Conservation (phyloP, 2,797 vertebrate species). For the Dendrocincla tyrannina region DNA sequence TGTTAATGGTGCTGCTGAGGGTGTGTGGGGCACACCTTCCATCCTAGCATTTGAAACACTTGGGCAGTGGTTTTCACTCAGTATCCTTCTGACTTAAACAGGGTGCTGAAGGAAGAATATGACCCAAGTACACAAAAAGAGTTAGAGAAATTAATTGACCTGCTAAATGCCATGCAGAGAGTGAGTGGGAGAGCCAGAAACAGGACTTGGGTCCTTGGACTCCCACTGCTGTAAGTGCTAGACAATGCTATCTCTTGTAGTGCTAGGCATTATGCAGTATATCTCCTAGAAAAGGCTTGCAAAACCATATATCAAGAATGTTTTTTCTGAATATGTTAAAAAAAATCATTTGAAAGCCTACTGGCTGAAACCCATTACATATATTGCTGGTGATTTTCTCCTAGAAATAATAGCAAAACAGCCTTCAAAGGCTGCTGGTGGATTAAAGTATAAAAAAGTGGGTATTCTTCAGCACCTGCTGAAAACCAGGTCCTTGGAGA, state of each 20-base stretch:
- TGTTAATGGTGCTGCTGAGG: background rate
- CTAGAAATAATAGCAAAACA: background rate
- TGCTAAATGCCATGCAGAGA: background rate
- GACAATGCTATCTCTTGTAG: background rate
- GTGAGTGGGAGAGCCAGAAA: constrained; percentile 3
- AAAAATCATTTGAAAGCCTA: background rate
- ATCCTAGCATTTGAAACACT: background rate
- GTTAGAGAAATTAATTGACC: constrained; percentile 15
- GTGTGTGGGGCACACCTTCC: background rate
- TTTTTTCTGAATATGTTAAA: background rate
- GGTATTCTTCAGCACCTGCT: background rate
- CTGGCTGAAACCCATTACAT: background rate
- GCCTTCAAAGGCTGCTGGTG: background rate
- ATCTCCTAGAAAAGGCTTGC: background rate
- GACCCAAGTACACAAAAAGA: background rate
- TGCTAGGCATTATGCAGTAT: background rate
- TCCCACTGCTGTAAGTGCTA: background rate
- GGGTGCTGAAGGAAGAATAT: background rate
- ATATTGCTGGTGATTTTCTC: background rate
- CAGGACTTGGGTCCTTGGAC: background rate
- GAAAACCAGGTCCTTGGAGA: background rate
- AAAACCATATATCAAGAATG: background rate
- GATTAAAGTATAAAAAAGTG: background rate
- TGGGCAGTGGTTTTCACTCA: background rate
- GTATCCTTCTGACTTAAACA: background rate